phyloP scores from a whole-genome alignment of 2,888 invertebrate genomes.

The Sussaba pulchella region DNA sequence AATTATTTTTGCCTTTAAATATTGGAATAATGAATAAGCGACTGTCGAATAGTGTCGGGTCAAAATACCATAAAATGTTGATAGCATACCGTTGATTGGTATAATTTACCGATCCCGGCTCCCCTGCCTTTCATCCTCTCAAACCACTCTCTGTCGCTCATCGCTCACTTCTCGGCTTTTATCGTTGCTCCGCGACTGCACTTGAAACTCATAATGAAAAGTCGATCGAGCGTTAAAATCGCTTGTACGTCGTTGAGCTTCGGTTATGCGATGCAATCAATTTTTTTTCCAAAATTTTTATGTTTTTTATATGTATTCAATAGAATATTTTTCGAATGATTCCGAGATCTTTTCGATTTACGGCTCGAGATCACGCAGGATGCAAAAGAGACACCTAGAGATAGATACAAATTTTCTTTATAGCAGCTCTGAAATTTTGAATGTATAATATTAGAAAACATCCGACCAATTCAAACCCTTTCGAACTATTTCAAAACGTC shows the following conservation, averaged over 20 bases:
- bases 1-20: neutral
- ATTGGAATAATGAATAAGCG: neutral
- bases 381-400: constrained; percentile 53
- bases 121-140: constrained; percentile 33
- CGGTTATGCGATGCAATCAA: constrained; percentile 8
- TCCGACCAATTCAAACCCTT: no score
- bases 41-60: neutral
- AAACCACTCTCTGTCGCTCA: constrained; percentile 37
- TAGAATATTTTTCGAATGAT: constrained; percentile 48
- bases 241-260: constrained; percentile 24
- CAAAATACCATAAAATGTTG: no score
- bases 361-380: constrained; percentile 62
- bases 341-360: constrained; percentile 35
- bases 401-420: constrained; percentile 52
- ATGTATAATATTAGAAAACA: no score
- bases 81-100: constrained; percentile 5
- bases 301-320: no score
- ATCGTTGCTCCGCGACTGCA: constrained; percentile 59
- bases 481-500: no score
- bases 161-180: constrained; percentile 35
- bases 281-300: no score
- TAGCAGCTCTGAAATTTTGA: no score
- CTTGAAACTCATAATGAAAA: constrained; percentile 61
- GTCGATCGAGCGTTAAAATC: constrained; percentile 56
- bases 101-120: constrained; percentile 2